phyloP scores from a whole-genome alignment of 2,888 invertebrate genomes.

The Diarsia rubi region DNA sequence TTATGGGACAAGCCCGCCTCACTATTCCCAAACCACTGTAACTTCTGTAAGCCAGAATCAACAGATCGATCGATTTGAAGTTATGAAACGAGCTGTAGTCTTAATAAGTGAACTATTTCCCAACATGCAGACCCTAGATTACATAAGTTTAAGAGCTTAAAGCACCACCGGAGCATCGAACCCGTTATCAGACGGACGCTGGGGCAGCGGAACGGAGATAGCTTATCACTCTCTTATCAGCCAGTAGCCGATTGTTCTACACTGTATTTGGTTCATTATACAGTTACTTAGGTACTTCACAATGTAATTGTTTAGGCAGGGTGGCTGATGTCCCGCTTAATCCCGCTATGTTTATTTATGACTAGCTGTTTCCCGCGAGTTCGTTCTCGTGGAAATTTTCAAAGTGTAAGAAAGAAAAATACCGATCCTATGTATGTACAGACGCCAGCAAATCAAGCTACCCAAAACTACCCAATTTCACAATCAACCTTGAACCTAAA shows the following conservation, averaged over 20 bases:
- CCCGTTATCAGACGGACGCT: constrained; percentile 79
- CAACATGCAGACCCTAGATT: constrained; percentile 33
- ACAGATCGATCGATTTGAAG: not conserved
- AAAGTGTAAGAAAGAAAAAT: not conserved
- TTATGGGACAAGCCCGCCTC: no score
- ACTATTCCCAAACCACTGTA: no score
- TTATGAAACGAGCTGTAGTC: not conserved
- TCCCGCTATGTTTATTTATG: not conserved
- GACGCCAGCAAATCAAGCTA: no score
- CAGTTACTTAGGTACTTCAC: constrained; percentile 8
- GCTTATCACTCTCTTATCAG: constrained; percentile 73
- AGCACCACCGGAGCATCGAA: constrained; percentile 70
- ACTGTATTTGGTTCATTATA: constrained; percentile 32
- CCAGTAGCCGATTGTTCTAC: constrained; percentile 58
- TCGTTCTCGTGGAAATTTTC: not conserved
- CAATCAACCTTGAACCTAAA: no score
- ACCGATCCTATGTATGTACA: no score
- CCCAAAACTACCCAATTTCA: no score
- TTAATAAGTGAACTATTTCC: constrained; percentile 10
- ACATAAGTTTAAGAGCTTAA: constrained; percentile 58
- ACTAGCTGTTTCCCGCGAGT: not conserved
- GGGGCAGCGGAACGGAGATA: constrained; percentile 81
- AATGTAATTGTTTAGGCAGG: constrained; percentile 24
- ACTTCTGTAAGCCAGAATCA: no score
- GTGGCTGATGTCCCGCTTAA: not conserved